Evolutionary conservation across 2,888 invertebrate species (phyloP).

Genomic region (Drosophila recens): DNA sequence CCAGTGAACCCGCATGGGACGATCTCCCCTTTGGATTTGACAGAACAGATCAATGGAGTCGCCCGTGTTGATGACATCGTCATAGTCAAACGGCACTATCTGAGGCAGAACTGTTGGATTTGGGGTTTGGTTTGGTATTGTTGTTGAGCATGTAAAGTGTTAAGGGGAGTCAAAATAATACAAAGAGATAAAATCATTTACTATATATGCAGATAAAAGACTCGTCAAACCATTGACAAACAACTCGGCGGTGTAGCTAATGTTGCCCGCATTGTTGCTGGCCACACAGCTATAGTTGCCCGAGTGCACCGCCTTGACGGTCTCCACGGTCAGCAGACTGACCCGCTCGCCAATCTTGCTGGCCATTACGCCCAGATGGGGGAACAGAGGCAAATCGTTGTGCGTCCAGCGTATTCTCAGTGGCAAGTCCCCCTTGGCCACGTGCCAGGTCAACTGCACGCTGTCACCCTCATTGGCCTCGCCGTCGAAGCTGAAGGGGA

Average conservation of each 20-base stretch:
- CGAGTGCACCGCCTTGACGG: constrained; percentile 89
- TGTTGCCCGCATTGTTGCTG: constrained; percentile 88
- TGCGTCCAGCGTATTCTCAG: constrained; percentile 89
- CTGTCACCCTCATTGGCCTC: constrained; percentile 89
- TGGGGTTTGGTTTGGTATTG: background rate
- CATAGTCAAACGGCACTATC: constrained; percentile 91
- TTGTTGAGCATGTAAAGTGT: constrained; percentile 12
- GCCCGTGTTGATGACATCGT: constrained; percentile 89
- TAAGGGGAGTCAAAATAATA: constrained; percentile 13
- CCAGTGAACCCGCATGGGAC: constrained; percentile 90
- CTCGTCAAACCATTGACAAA: constrained; percentile 87
- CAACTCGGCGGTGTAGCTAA: constrained; percentile 87
- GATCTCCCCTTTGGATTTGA: constrained; percentile 90
- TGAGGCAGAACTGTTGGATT: constrained; percentile 88
- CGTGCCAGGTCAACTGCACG: constrained; percentile 87
- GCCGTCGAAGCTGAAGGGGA: constrained; percentile 84
- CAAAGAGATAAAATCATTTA: constrained; percentile 51
- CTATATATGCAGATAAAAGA: background rate
- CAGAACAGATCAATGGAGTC: constrained; percentile 90
- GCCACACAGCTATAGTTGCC: constrained; percentile 90
- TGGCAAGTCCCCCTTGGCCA: constrained; percentile 88
- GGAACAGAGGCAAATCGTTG: constrained; percentile 82
- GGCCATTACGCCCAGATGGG: constrained; percentile 88
- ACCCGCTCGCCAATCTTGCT: constrained; percentile 89
- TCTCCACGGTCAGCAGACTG: constrained; percentile 89